Conservation (phyloP, 2,113 vertebrate genomes). For the Meriones unguiculatus region DNA sequence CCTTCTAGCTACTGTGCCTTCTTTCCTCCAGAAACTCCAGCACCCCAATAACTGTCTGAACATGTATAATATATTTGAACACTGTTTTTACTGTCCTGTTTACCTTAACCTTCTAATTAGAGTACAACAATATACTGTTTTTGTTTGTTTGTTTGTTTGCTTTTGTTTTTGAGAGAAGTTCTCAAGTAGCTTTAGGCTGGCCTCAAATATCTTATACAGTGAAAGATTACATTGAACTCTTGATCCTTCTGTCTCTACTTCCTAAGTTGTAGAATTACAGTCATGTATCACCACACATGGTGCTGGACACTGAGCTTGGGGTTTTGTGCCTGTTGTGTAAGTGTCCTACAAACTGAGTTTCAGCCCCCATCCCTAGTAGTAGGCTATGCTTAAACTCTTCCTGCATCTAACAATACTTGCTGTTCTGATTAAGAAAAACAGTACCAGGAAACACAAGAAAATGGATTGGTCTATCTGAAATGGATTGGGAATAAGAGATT, state of each 20-base stretch:
- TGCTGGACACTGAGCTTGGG: neutral
- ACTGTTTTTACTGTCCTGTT: neutral
- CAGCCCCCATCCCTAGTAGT: neutral
- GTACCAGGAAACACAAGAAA: neutral
- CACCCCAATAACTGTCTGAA: neutral
- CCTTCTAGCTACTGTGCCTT: neutral
- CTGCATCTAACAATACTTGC: neutral
- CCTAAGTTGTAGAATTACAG: neutral
- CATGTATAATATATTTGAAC: neutral
- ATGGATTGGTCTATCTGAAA: neutral
- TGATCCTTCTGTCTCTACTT: neutral
- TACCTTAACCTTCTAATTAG: slow-evolving; percentile 31
- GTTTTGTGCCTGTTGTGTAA: too few relatives aligned
- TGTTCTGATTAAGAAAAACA: neutral
- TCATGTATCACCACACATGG: neutral
- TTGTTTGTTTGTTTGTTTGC: neutral
- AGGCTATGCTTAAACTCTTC: slow-evolving; percentile 13
- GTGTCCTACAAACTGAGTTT: neutral
- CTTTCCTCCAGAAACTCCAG: neutral
- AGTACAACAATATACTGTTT: neutral
- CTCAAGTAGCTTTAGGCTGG: neutral
- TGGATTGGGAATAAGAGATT: neutral
- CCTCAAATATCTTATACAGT: neutral
- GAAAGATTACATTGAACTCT: neutral
- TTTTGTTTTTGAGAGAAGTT: neutral